Evolutionary conservation across 1,140 invertebrate species (phyloP).

Genomic region (Ditylenchus dipsaci): DNA sequence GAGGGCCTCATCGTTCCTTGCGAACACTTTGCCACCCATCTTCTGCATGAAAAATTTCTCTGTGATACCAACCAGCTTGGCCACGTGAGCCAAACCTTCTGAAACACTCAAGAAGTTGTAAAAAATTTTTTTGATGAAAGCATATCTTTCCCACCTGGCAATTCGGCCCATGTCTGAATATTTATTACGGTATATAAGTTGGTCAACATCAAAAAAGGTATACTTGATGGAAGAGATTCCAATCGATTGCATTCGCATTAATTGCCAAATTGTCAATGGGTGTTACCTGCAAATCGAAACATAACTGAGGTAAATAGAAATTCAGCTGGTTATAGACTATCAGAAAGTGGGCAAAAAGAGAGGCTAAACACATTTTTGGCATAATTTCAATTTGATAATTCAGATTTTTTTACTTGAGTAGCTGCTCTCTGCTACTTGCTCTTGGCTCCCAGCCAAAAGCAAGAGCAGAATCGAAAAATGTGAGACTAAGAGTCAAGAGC

Average conservation of each 20-base stretch:
- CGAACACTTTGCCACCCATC: slow-evolving; percentile 67
- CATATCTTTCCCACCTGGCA: too few relatives aligned
- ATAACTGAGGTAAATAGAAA: not conserved
- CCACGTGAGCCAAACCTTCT: slow-evolving; percentile 76
- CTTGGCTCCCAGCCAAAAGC: too few relatives aligned
- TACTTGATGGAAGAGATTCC: slow-evolving; percentile 76
- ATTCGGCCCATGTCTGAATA: too few relatives aligned
- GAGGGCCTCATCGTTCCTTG: slow-evolving; percentile 34
- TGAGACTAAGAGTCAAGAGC: too few relatives aligned
- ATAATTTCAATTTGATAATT: too few relatives aligned
- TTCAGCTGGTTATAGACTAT: slow-evolving; percentile 2
- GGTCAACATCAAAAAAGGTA: slow-evolving; percentile 58
- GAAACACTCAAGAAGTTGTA: slow-evolving; percentile 62
- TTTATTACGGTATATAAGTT: too few relatives aligned
- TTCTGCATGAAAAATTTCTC: slow-evolving; percentile 79
- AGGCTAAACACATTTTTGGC: not conserved
- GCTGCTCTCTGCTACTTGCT: too few relatives aligned
- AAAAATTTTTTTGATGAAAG: too few relatives aligned
- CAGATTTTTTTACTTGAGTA: too few relatives aligned
- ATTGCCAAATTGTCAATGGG: slow-evolving; percentile 35
- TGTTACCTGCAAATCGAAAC: slow-evolving; percentile 25
- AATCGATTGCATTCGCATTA: slow-evolving; percentile 67
- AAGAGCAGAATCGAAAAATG: too few relatives aligned
- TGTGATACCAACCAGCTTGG: slow-evolving; percentile 80
- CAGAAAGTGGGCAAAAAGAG: not conserved